Percentiles rank a stretch among this genome's conserved stretches.
These are phyloP conservation scores for Enteromius unitaeniatus DNA, from an alignment of 2,797 vertebrate species.

Conservation along the genomic window DNA sequence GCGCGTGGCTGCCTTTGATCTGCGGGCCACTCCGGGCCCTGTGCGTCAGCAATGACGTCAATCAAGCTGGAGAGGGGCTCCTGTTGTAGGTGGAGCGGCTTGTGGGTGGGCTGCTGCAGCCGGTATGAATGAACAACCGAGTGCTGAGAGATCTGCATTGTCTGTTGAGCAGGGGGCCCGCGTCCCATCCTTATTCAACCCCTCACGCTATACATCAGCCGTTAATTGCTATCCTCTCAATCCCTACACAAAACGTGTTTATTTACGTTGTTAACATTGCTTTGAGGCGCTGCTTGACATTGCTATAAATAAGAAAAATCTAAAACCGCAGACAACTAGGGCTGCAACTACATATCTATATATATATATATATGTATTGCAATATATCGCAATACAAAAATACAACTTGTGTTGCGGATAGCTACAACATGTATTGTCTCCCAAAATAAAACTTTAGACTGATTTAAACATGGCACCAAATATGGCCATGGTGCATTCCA, in stretches of 20 bases:
- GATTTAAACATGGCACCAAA: neutral
- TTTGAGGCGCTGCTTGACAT: neutral
- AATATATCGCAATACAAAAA: neutral
- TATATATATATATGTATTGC: neutral
- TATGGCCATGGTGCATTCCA: neutral
- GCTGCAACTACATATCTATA: neutral
- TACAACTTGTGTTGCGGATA: neutral
- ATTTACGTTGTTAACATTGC: neutral
- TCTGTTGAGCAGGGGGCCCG: conserved; percentile 6
- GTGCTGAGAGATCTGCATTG: conserved; percentile 45
- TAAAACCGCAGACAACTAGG: neutral
- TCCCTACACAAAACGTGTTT: neutral
- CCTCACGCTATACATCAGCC: neutral
- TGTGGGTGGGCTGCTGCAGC: conserved; percentile 59
- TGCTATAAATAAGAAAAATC: neutral
- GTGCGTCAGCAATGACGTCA: conserved; percentile 81
- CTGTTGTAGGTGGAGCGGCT: conserved; percentile 68
- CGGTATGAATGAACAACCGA: conserved; percentile 61
- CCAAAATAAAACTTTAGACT: neutral
- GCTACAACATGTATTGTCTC: neutral
- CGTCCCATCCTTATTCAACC: neutral
- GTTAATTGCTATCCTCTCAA: conserved; percentile 11
- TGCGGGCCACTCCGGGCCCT: conserved; percentile 69
- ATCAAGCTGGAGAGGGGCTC: conserved; percentile 68
- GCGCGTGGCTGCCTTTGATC: conserved; percentile 72